phyloP scores from a whole-genome alignment of 2,797 vertebrate species.

The Mus spretus region DNA sequence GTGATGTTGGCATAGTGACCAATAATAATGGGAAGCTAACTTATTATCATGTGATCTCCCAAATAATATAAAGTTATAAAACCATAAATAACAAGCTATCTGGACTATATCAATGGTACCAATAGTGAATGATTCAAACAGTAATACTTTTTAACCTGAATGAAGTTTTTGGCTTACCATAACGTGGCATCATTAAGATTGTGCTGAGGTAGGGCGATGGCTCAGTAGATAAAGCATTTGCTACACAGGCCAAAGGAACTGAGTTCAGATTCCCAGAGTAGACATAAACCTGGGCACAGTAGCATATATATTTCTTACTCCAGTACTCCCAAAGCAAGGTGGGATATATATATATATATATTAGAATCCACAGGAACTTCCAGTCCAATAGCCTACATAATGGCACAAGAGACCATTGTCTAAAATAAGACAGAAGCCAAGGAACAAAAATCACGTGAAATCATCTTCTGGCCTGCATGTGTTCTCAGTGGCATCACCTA shows the following conservation, averaged over 20 bases:
- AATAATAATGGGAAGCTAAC: conserved; percentile 19
- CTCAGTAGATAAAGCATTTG: background rate
- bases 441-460: background rate
- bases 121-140: background rate
- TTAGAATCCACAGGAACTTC: background rate
- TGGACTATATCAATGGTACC: conserved; percentile 21
- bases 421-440: background rate
- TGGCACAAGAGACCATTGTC: background rate
- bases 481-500: background rate
- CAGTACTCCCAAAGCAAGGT: background rate
- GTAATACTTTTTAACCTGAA: conserved; percentile 32
- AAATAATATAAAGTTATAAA: conserved; percentile 13
- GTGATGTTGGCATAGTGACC: conserved; percentile 28
- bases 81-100: conserved; percentile 41
- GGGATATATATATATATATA: background rate
- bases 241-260: background rate
- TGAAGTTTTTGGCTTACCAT: conserved; percentile 22
- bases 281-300: background rate
- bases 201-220: background rate
- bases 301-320: background rate
- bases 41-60: background rate
- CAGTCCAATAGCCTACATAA: background rate
- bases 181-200: background rate
- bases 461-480: background rate
- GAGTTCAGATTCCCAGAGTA: background rate